phyloP scores from a whole-genome alignment of 2,888 invertebrate species.

The Slavum lentiscoides region DNA sequence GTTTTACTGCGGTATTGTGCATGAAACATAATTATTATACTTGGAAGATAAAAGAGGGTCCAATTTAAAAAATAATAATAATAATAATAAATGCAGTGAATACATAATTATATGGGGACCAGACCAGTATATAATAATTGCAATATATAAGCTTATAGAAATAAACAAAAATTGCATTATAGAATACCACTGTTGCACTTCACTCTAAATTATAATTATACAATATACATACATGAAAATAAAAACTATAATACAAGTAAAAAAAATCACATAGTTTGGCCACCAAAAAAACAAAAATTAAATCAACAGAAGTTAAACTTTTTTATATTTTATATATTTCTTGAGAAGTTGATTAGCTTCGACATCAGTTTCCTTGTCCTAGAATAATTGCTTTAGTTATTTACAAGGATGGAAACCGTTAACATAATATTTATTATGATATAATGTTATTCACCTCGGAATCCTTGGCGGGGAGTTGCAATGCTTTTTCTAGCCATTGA shows the following conservation, averaged over 20 bases:
- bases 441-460: slow-evolving; percentile 55
- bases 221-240: neutral
- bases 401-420: neutral
- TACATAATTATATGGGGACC: neutral
- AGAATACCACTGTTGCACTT: slow-evolving; percentile 6
- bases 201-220: slow-evolving; percentile 13
- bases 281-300: slow-evolving; percentile 2
- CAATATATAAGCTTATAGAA: neutral
- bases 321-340: slow-evolving; percentile 55
- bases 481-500: slow-evolving; percentile 61
- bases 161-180: neutral
- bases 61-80: neutral
- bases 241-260: neutral
- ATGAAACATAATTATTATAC: neutral
- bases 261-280: slow-evolving; percentile 35
- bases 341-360: slow-evolving; percentile 56
- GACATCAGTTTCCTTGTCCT: slow-evolving; percentile 56
- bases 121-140: neutral
- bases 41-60: neutral
- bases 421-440: neutral
- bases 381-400: slow-evolving; percentile 45
- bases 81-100: neutral
- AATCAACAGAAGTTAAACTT: slow-evolving; percentile 34
- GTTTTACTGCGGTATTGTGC: neutral
- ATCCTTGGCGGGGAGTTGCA: slow-evolving; percentile 55